Percentiles rank a stretch among this genome's conserved stretches.
phyloP scores from a whole-genome alignment of 2,113 vertebrate species.

The Mesocricetus auratus region DNA sequence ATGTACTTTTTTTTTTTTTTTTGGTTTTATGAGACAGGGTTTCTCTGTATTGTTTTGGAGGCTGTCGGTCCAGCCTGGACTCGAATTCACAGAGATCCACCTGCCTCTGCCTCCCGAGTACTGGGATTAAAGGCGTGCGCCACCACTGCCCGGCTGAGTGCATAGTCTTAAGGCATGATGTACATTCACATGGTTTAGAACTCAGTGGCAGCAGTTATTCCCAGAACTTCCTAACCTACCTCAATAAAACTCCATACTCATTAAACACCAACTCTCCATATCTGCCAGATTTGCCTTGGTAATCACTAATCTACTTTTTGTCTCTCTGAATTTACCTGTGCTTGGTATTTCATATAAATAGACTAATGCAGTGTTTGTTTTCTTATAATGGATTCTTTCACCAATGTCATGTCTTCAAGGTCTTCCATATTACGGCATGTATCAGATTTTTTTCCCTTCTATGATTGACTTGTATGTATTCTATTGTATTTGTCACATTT shows the following conservation, averaged over 20 bases:
- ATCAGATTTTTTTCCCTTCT: conserved; percentile 21
- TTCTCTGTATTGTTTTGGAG: too few species aligned
- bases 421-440: background rate
- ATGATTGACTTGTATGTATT: background rate
- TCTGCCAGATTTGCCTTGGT: background rate
- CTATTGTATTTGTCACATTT: background rate
- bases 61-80: too few species aligned
- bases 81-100: too few species aligned
- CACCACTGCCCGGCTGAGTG: too few species aligned
- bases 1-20: conserved; percentile 32
- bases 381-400: conserved; percentile 5
- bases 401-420: background rate
- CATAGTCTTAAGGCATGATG: background rate
- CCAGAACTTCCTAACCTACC: background rate
- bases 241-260: background rate
- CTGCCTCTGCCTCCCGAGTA: too few species aligned
- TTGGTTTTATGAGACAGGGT: too few species aligned
- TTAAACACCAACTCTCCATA: background rate
- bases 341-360: background rate
- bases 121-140: too few species aligned
- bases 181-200: background rate
- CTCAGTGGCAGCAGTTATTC: background rate
- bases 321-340: background rate
- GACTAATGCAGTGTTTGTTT: background rate
- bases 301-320: background rate